Percentiles rank a stretch among this genome's conserved stretches.
Conservation (phyloP, 2,888 invertebrate species). For the Cheilosia vulpina region DNA sequence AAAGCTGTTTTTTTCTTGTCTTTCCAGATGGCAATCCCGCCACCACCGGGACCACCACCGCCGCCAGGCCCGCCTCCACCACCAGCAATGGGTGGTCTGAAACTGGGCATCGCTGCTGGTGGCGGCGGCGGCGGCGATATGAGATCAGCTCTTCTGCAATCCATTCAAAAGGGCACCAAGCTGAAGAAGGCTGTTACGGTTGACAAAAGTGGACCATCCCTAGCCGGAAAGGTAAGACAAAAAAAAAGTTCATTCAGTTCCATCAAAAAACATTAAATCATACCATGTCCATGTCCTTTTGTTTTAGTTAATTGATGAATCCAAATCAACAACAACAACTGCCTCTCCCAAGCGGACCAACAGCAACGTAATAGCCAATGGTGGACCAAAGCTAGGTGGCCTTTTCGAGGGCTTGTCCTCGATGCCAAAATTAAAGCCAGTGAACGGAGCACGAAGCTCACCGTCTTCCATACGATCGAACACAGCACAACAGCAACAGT, state of each 20-base stretch:
- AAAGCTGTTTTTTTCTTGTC: not conserved
- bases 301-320: constrained; percentile 73
- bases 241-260: not conserved
- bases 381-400: constrained; percentile 82
- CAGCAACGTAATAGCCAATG: constrained; percentile 79
- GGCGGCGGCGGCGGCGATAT: constrained; percentile 85
- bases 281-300: not conserved
- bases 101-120: constrained; percentile 80
- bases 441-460: constrained; percentile 80
- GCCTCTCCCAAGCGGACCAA: constrained; percentile 75
- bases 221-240: constrained; percentile 86
- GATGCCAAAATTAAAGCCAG: constrained; percentile 84
- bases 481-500: constrained; percentile 71
- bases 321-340: constrained; percentile 76
- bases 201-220: constrained; percentile 93
- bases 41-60: constrained; percentile 86
- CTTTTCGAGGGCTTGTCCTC: constrained; percentile 82
- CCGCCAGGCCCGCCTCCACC: constrained; percentile 88
- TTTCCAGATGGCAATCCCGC: constrained; percentile 84
- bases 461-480: constrained; percentile 76
- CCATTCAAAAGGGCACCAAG: constrained; percentile 92
- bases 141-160: constrained; percentile 89
- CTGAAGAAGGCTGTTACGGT: constrained; percentile 94
- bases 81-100: constrained; percentile 83
- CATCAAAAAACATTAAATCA: not conserved